Evolutionary conservation across 2,888 invertebrate genomes (phyloP).

Genomic region (Drosophila kanekoi): DNA sequence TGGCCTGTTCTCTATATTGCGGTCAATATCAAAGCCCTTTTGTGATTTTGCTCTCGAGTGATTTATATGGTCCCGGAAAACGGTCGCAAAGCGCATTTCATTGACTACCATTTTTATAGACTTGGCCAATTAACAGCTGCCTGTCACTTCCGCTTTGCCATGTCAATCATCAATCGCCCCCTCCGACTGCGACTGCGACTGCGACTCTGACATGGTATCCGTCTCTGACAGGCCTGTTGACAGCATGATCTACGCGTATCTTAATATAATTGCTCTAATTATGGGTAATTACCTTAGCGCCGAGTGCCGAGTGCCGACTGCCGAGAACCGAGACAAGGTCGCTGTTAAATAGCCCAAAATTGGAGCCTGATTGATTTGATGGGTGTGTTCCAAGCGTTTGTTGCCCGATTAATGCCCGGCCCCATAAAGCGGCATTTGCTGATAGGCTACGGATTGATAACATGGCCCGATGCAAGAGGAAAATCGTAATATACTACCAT

Average conservation of each 20-base stretch:
- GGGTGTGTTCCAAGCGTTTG: constrained; percentile 9
- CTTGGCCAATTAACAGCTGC: constrained; percentile 76
- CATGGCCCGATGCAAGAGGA: constrained; percentile 19
- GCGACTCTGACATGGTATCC: background rate
- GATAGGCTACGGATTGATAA: constrained; percentile 32
- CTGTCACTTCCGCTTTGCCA: constrained; percentile 65
- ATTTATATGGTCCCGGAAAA: constrained; percentile 55
- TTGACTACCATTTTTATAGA: constrained; percentile 67
- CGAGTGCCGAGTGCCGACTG: constrained; percentile 17
- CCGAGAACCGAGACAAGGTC: constrained; percentile 42
- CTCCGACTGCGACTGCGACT: background rate
- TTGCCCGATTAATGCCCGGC: constrained; percentile 24
- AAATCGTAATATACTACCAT: constrained; percentile 5
- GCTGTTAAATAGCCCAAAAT: constrained; percentile 5
- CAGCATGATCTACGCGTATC: constrained; percentile 57
- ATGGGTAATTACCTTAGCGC: constrained; percentile 53
- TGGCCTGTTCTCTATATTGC: constrained; percentile 24
- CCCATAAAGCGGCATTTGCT: constrained; percentile 6
- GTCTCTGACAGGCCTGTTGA: constrained; percentile 40
- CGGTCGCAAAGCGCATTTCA: constrained; percentile 38
- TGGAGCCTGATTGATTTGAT: constrained; percentile 59
- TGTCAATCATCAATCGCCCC: constrained; percentile 54
- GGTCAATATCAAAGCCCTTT: constrained; percentile 68
- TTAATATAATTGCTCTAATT: constrained; percentile 54
- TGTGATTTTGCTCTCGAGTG: constrained; percentile 43